Base-by-base conservation (phyloP, 2,888 invertebrate species). In the Drosophila pseudotalamancana region DNA sequence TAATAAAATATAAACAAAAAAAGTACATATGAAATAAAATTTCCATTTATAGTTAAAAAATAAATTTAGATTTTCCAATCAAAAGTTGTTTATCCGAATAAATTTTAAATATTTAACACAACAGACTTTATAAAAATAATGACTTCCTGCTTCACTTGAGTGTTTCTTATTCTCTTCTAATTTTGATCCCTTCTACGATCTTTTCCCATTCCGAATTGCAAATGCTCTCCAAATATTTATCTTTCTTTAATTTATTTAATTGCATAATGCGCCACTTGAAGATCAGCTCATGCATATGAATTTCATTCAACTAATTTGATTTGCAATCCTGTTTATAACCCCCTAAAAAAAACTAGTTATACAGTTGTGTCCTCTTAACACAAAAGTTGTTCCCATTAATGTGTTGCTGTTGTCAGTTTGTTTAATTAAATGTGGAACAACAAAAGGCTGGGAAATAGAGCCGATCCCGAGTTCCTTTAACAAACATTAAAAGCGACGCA, bases 371-470 rank as follows among this genome's bases (percentile, higher is more conserved):
- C 12, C 34, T 57, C 57, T 53, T 56, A 51, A 35, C 37, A 19
- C 25, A 49, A 45, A 37, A 61, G 32, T 21, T 14, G 27, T 60
- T 67, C 51, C 51, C 55, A 35, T 59, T 70, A 59, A 70, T 71
- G 62, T 77, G 62, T 71, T 51, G 50, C 59, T 70, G 78, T 73
- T 84, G 69, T 73, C 81, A 77, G 78, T 84, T 79, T 84, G 77
- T 77, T 81, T 77, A 79, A 80, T 84, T 77, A 79, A 79, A 79
- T 80, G 59, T 62, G 64, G 61, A 77, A 78, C 80, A 79, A 76
- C 61, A 72, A 43, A 59, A 67, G 16, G 39, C 29, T 9, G 6
- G 21, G 42, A 35, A 25, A 19, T 29, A 32, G 43, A 29, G 21
- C 21, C 42, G 45, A 65, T 61, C 50, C 45, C 21, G 19, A 69